phyloP scores from a whole-genome alignment of 2,113 vertebrate genomes.

The Pterocles orientalis region DNA sequence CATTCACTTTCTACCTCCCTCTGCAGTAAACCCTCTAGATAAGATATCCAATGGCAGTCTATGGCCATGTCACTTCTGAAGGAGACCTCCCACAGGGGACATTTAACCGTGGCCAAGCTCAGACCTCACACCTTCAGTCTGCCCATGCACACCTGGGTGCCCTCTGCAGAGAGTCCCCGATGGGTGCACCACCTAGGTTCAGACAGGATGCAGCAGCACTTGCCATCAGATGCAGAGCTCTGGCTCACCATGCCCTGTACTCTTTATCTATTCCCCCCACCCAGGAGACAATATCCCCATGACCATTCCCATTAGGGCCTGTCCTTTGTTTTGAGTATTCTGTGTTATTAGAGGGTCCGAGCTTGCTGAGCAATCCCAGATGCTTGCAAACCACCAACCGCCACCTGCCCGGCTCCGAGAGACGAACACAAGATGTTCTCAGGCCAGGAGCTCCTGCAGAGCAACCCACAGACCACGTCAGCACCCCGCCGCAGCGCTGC shows the following conservation, averaged over 20 bases:
- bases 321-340: background rate
- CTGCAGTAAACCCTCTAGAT: background rate
- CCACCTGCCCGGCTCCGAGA: background rate
- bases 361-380: background rate
- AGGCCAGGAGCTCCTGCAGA: background rate
- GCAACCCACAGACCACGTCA: background rate
- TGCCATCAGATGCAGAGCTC: background rate
- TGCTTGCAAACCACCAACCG: background rate
- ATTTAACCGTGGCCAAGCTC: background rate
- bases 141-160: fast-evolving
- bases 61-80: background rate
- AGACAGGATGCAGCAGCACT: background rate
- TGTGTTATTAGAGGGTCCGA: background rate
- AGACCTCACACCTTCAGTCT: background rate
- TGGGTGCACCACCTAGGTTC: background rate
- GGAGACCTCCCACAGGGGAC: background rate
- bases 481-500: background rate
- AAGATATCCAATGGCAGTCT: background rate
- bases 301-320: background rate
- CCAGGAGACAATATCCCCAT: background rate
- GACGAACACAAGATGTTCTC: background rate
- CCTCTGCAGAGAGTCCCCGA: background rate
- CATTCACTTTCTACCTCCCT: background rate
- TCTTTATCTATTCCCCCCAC: background rate
- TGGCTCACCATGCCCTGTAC: background rate